These are phyloP conservation scores for Lepidurus packardi DNA, from an alignment of 1,140 invertebrate genomes.

Conservation along the genomic window DNA sequence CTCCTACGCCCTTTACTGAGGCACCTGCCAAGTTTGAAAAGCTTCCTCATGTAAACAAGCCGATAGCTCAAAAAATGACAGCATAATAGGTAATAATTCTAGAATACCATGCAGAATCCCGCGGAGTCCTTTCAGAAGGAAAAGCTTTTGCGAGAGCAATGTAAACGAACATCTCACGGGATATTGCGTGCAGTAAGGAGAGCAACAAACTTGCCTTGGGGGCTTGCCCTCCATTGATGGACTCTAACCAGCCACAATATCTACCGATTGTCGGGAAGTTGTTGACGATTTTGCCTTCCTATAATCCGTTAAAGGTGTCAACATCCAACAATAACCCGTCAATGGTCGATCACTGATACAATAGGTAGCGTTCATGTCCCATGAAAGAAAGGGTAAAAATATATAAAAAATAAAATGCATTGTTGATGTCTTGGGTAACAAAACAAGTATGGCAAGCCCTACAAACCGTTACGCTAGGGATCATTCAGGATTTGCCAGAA, in stretches of 20 bases:
- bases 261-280: not conserved
- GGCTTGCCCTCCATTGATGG: not conserved
- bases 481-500: not conserved
- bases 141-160: not conserved
- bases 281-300: not conserved
- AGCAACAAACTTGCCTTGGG: not conserved
- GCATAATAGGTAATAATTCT: not conserved
- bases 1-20: too few relatives aligned
- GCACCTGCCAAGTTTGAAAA: too few relatives aligned
- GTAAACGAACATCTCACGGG: not conserved
- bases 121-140: not conserved
- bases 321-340: not conserved
- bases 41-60: too few relatives aligned
- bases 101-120: not conserved
- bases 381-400: too few relatives aligned
- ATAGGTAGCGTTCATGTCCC: too few relatives aligned
- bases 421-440: not conserved
- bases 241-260: not conserved
- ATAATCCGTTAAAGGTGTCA: not conserved
- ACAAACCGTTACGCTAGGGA: constrained; percentile 3
- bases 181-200: not conserved
- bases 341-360: too few relatives aligned
- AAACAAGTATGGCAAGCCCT: not conserved
- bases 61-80: too few relatives aligned
- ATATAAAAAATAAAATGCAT: not conserved